Base-by-base conservation (phyloP, 2,797 vertebrate species). In the Eurystomus glaucurus region DNA sequence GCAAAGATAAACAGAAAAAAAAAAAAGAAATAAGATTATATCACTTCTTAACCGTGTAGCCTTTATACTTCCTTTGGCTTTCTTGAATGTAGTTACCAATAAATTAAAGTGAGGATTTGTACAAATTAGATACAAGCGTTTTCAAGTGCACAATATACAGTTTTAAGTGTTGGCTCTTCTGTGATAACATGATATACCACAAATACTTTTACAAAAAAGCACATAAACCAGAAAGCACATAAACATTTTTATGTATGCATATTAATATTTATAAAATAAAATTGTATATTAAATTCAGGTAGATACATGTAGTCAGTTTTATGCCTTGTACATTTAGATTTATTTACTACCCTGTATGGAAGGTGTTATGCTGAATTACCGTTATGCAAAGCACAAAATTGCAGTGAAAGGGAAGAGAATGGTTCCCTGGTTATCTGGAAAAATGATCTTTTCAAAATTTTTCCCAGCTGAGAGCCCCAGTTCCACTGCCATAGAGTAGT, bases 91-190 rank as follows among this genome's bases (percentile, higher is more conserved):
- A 84, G 28, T 62, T 84, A 48, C 10, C 41, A 65, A 58, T 54
- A 79, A 54, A 94, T 85, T 90, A 58, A 69, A 60, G 5, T n/a
- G 64, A 50, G 10, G 17, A 10, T 71, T 94, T 94, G 26, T 65
- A 17, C n/a, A 64, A 77, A 89, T 83, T 72, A 79, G 26, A 39
- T 77, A 11, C 31, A 77, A 46, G 51, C 46, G 46, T 92, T 79
- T 95, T 68, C 79, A 78, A 60, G 14, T 77, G 26, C 33, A 70
- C 8, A 43, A 46, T 62, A 31, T 33, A 48, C 35, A 37, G 41
- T 70, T 89, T 61, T 62, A 91, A 76, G 11, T 23, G 8, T 35
- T 70, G 43, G 41, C 21, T 80, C 8, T 48, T 80, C 33, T 51
- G 12, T 83, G 25, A 22, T 74, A 82, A 22, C 2, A 8, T n/a